Conservation (phyloP, 2,888 invertebrate species). For the Digitonthophagus gazella region DNA sequence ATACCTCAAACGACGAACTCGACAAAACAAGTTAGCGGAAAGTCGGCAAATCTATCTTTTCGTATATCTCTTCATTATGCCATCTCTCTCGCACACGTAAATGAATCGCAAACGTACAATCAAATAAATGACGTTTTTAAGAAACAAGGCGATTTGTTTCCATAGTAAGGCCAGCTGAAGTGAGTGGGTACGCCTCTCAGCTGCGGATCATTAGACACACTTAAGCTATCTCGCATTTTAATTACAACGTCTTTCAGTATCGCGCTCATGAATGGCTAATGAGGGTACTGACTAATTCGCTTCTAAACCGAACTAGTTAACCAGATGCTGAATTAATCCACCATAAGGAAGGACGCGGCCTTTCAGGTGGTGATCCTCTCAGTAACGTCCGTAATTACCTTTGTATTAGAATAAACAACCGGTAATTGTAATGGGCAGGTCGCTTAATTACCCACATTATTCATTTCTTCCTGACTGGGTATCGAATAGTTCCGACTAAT, state of each 20-base stretch:
- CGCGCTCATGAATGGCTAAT: background rate
- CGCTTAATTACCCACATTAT: slow-evolving; percentile 11
- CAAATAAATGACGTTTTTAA: no score
- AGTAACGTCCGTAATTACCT: background rate
- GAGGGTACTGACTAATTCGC: background rate
- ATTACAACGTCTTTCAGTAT: background rate
- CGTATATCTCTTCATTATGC: no score
- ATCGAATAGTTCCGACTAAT: slow-evolving; percentile 7
- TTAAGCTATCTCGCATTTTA: background rate
- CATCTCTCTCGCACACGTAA: no score
- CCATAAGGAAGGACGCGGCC: slow-evolving; percentile 9
- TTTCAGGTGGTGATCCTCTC: background rate
- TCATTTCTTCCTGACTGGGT: slow-evolving; percentile 3
- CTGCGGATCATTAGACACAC: background rate
- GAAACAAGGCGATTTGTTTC: background rate
- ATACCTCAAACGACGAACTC: background rate
- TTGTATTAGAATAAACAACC: slow-evolving; percentile 13
- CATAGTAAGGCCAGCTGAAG: background rate
- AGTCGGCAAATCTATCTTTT: background rate
- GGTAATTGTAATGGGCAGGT: slow-evolving; percentile 12
- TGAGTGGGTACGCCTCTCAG: background rate
- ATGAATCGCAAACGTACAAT: no score
- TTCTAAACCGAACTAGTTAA: slow-evolving; percentile 6
- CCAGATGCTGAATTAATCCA: slow-evolving; percentile 14
- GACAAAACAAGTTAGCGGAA: background rate